Conservation (phyloP, 2,797 vertebrate genomes). For the Orestias chungarensis region DNA sequence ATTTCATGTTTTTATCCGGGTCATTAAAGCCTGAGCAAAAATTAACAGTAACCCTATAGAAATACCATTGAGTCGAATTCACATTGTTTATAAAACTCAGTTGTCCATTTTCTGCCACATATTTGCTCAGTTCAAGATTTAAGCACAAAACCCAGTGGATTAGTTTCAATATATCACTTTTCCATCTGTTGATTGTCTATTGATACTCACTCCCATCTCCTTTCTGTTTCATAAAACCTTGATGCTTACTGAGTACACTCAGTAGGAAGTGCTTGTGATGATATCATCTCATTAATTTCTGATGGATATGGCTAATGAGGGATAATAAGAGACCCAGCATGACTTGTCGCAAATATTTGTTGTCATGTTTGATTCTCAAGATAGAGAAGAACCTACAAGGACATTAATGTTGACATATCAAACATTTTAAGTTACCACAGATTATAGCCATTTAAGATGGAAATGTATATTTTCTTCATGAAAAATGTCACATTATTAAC, state of each 20-base stretch:
- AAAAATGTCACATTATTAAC: background rate
- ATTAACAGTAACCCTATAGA: too few relatives aligned
- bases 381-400: background rate
- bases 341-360: conserved; percentile 14
- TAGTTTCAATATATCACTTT: background rate
- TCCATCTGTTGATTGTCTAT: conserved; percentile 21
- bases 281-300: conserved; percentile 61
- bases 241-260: conserved; percentile 23
- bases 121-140: background rate
- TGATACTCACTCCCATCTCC: background rate
- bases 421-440: background rate
- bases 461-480: background rate
- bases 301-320: conserved; percentile 59
- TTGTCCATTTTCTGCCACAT: too few relatives aligned
- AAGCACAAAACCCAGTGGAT: background rate
- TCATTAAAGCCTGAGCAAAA: too few relatives aligned
- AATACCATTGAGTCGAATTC: too few relatives aligned
- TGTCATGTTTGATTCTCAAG: background rate
- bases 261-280: conserved; percentile 31
- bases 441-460: background rate
- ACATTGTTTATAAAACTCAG: background rate
- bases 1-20: too few relatives aligned
- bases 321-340: conserved; percentile 60
- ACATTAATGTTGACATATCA: background rate
- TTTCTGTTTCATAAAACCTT: background rate